These are phyloP conservation scores for Lucifuga dentata DNA, from an alignment of 2,113 vertebrate genomes.

Conservation along the genomic window DNA sequence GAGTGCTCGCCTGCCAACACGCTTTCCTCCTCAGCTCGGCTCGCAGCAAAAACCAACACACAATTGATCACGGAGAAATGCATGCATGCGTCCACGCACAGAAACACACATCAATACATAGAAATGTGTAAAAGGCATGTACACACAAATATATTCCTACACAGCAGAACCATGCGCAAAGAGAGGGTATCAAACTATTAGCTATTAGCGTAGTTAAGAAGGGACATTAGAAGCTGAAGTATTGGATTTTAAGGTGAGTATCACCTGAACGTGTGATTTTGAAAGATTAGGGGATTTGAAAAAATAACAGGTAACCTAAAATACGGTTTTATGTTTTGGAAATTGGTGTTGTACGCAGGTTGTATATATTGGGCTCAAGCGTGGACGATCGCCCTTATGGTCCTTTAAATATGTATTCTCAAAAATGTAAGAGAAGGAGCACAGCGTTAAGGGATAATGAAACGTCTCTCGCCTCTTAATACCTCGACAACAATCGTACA, in stretches of 20 bases:
- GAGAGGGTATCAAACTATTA: neutral
- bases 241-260: too few species aligned
- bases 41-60: neutral
- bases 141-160: too few species aligned
- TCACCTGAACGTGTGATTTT: too few species aligned
- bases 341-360: too few species aligned
- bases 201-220: neutral
- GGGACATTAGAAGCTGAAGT: too few species aligned
- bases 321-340: too few species aligned
- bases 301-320: too few species aligned
- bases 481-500: slow-evolving; percentile 1
- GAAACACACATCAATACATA: slow-evolving; percentile 14
- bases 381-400: too few species aligned
- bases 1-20: slow-evolving; percentile 59
- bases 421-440: neutral
- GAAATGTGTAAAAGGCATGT: neutral
- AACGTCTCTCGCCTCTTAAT: neutral
- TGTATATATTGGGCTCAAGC: too few species aligned
- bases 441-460: neutral
- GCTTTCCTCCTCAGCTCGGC: slow-evolving; percentile 31
- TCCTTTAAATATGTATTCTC: neutral
- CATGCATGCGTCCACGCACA: neutral
- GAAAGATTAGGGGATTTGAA: too few species aligned
- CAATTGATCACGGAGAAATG: neutral
- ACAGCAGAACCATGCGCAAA: neutral